A percentile compares a stretch with the other conserved stretches of the same genome.
phyloP scores from a whole-genome alignment of 2,797 vertebrate species.

The Enteromius anoplus region DNA sequence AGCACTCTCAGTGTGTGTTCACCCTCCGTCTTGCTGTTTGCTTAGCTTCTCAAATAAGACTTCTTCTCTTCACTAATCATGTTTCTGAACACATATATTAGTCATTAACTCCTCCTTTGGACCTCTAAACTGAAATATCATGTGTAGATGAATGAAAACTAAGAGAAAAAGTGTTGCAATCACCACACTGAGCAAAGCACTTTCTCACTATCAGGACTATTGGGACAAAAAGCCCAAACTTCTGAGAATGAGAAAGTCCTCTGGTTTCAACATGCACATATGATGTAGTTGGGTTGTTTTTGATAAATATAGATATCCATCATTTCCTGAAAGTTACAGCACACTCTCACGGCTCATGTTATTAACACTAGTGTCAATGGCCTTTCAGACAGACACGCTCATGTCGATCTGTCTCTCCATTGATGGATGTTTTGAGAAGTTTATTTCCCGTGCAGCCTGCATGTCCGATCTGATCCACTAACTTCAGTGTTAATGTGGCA shows the following conservation, averaged over 20 bases:
- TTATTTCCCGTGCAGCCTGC: conserved; percentile 66
- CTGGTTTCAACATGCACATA: conserved; percentile 26
- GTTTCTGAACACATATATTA: conserved; percentile 6
- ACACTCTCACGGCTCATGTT: conserved; percentile 50
- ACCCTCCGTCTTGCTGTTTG: conserved; percentile 39
- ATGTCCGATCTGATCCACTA: conserved; percentile 66
- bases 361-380: conserved; percentile 69
- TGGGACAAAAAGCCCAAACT: conserved; percentile 18
- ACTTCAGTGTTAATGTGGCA: conserved; percentile 16
- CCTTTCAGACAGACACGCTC: conserved; percentile 78
- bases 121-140: neutral
- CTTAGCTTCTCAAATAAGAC: conserved; percentile 47
- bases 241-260: conserved; percentile 44
- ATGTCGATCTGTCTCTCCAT: conserved; percentile 70
- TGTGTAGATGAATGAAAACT: neutral
- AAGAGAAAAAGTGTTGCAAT: conserved; percentile 30
- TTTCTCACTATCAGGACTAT: conserved; percentile 39
- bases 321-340: conserved; percentile 35
- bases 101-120: neutral
- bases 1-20: conserved; percentile 41
- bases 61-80: conserved; percentile 17
- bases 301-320: conserved; percentile 11
- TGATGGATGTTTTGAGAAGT: conserved; percentile 56
- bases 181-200: neutral
- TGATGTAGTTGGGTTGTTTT: conserved; percentile 7